Percentiles rank a stretch among this genome's conserved stretches.
Evolutionary conservation across 2,888 invertebrate species (phyloP).

Genomic region (Ochropacha duplaris): DNA sequence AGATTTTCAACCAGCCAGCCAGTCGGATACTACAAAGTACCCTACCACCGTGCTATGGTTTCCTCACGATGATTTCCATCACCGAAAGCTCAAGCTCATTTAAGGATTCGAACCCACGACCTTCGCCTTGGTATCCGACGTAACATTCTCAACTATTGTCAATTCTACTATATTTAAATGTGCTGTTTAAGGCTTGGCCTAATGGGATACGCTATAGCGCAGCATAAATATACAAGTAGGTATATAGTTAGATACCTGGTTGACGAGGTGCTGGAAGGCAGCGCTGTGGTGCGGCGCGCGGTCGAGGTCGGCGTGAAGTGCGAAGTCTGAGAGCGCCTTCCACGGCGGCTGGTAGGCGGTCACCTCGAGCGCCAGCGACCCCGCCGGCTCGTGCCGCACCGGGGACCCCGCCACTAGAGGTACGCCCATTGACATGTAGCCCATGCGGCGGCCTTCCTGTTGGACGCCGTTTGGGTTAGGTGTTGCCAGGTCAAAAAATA

Average conservation of each 20-base stretch:
- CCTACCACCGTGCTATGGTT: too few relatives aligned
- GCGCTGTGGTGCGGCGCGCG: conserved; percentile 93
- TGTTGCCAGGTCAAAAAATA: not conserved
- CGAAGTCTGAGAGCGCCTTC: conserved; percentile 98
- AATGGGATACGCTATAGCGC: too few relatives aligned
- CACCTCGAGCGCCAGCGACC: conserved; percentile 93
- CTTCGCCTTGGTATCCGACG: too few relatives aligned
- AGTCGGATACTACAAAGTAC: too few relatives aligned
- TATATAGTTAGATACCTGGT: conserved; percentile 85
- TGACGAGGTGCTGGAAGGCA: conserved; percentile 98
- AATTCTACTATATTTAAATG: too few relatives aligned
- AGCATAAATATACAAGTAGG: too few relatives aligned
- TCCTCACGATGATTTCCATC: too few relatives aligned
- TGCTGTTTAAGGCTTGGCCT: too few relatives aligned
- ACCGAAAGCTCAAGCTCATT: too few relatives aligned
- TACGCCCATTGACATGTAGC: conserved; percentile 97
- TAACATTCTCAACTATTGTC: too few relatives aligned
- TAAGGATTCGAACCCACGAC: too few relatives aligned
- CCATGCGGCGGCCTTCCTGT: conserved; percentile 97
- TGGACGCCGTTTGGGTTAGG: conserved; percentile 11
- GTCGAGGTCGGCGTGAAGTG: conserved; percentile 96
- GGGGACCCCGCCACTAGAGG: conserved; percentile 99
- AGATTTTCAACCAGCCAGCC: too few relatives aligned
- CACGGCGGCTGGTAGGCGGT: conserved; percentile 97
- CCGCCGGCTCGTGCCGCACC: conserved; percentile 93